Evolutionary conservation across 2,888 invertebrate genomes (phyloP).

Genomic region (Drosophila buzzatii): DNA sequence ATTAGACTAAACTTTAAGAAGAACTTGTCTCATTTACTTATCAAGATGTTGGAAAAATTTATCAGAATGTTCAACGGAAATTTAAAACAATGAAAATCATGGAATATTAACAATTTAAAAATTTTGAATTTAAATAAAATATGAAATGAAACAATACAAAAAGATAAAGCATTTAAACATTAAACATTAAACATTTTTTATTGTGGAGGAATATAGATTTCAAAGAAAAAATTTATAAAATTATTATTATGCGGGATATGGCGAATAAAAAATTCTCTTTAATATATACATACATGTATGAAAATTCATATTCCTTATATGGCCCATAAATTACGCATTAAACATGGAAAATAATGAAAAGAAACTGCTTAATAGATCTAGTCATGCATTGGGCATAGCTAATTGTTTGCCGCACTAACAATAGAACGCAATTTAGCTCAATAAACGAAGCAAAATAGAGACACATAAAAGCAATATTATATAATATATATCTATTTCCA

Average conservation of each 20-base stretch:
- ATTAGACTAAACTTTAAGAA: neutral
- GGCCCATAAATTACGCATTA: neutral
- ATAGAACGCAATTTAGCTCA: slow-evolving; percentile 39
- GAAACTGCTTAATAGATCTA: slow-evolving; percentile 1
- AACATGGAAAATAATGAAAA: neutral
- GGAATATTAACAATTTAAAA: neutral
- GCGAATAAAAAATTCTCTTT: neutral
- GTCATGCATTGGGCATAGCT: neutral
- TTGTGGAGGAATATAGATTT: neutral
- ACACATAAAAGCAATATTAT: slow-evolving; percentile 10
- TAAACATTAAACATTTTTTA: too few species aligned
- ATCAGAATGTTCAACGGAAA: neutral
- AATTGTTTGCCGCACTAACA: slow-evolving; percentile 22
- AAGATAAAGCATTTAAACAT: too few species aligned
- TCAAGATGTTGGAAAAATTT: neutral
- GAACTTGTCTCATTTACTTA: slow-evolving; percentile 2
- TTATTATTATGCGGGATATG: neutral
- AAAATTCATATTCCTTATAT: neutral
- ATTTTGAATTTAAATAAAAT: too few species aligned
- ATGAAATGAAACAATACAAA: too few species aligned
- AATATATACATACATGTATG: too few species aligned
- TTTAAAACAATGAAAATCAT: neutral
- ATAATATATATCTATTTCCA: neutral
- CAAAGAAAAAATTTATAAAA: neutral
- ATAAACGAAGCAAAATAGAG: slow-evolving; percentile 31